phyloP scores from a whole-genome alignment of 2,113 vertebrate genomes.

The Thalassarche chlororhynchos region DNA sequence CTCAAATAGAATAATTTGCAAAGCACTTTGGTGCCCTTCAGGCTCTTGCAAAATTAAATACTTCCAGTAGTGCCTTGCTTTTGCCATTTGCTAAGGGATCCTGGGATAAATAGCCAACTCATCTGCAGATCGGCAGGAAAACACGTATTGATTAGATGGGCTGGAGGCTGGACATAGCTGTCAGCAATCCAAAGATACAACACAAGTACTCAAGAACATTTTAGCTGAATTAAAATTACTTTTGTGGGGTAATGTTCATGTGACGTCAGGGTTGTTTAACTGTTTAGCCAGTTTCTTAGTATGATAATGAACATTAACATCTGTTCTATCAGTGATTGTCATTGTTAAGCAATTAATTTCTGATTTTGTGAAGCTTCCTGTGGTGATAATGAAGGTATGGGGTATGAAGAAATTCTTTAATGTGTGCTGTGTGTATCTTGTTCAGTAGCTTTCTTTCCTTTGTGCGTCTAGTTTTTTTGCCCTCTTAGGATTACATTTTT shows the following conservation, averaged over 20 bases:
- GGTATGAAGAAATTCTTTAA: background rate
- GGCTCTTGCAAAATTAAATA: background rate
- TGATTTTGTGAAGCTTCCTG: background rate
- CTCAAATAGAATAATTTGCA: background rate
- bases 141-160: background rate
- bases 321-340: background rate
- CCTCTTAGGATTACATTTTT: background rate
- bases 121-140: background rate
- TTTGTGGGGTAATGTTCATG: background rate
- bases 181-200: background rate
- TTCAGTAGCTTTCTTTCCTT: background rate
- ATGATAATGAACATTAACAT: background rate
- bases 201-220: background rate
- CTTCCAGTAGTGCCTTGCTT: conserved; percentile 17
- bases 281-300: background rate
- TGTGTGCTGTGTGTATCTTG: background rate
- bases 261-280: background rate
- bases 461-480: background rate
- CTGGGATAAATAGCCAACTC: background rate
- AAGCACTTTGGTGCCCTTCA: background rate
- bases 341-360: conserved; percentile 14
- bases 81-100: background rate
- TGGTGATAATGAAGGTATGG: background rate
- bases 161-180: background rate
- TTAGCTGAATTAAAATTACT: background rate